phyloP scores from a whole-genome alignment of 2,797 vertebrate genomes.

The Tapirus indicus region DNA sequence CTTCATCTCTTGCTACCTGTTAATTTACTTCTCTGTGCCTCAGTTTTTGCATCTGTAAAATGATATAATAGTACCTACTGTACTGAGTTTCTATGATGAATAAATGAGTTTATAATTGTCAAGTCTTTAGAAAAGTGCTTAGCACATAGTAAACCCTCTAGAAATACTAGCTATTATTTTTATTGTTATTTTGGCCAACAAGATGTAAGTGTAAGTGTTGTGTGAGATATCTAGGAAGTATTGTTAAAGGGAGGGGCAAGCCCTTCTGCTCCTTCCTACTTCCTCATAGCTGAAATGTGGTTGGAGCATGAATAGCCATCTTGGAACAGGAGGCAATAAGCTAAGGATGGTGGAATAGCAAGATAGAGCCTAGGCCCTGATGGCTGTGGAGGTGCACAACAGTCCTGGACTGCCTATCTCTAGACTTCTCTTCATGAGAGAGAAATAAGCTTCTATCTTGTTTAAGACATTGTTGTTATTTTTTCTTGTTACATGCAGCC shows the following conservation, averaged over 20 bases:
- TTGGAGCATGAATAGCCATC: neutral
- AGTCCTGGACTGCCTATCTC: neutral
- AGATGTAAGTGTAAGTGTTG: neutral
- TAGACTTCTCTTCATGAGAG: neutral
- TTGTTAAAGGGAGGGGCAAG: neutral
- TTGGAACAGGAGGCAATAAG: neutral
- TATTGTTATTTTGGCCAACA: neutral
- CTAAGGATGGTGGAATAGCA: neutral
- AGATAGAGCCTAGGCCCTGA: neutral
- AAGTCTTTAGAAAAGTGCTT: neutral
- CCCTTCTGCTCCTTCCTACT: neutral
- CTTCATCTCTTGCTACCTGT: neutral
- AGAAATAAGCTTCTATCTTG: neutral
- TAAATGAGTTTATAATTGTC: conserved; percentile 25
- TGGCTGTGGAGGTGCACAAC: neutral
- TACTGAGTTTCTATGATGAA: conserved; percentile 35
- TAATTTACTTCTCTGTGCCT: conserved; percentile 36
- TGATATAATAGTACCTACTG: neutral
- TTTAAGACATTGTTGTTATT: neutral
- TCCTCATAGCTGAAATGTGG: neutral
- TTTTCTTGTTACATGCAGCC: neutral
- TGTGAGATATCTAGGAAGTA: neutral
- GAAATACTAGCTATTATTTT: neutral
- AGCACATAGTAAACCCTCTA: neutral
- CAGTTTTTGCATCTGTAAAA: conserved; percentile 31